Base-by-base conservation (phyloP, 2,113 vertebrate genomes). In the Thymallus thymallus region DNA sequence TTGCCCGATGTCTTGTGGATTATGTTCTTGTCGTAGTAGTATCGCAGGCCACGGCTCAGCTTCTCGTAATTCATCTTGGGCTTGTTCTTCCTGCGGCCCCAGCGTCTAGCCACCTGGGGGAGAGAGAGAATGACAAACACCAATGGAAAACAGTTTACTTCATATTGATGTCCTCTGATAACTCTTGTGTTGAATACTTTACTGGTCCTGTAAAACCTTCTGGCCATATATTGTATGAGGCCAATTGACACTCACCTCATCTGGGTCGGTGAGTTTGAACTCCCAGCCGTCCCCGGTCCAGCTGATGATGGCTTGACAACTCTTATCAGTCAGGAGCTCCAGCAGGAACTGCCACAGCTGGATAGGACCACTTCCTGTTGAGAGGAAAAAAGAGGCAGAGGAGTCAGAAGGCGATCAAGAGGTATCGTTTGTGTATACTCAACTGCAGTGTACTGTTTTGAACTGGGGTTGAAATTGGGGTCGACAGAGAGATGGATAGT, bases 41-140 rank as follows among this genome's bases (percentile, higher is more conserved):
- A 97, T 77, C 95, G 94, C 9, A 97, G 72, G 0, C 95, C 95
- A 0, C 95, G 91, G 84, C 95, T 97, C 65, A 97, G 89, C 86
- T 97, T 97, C 88, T 97, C 95, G 1, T 97, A 97, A 91, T 97
- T 97, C 95, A 97, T 97, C 90, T 96, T 97, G 68, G 95, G 95
- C 75, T 97, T 97, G 76, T 97, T 97, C 80, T 97, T 97, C 78
- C 95, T 90, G 68, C 93, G 92, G 0, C 95, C 95, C 95, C 95
- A 96, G 5, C 95, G 90, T 14, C 94, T 92, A 0, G 95, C 95
- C 83, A 97, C 95, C 94, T 95, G 26, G 26, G 41, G 13, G 29
- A 18, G 3, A 64, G 22, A 14, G 32, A 24, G 32, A 23, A 68
- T 4, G 66, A 68, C 18, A 51, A 51, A 51, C 48, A 51, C 48